These are phyloP conservation scores for Melinaea marsaeus DNA, from an alignment of 2,888 invertebrate species.

Conservation along the genomic window DNA sequence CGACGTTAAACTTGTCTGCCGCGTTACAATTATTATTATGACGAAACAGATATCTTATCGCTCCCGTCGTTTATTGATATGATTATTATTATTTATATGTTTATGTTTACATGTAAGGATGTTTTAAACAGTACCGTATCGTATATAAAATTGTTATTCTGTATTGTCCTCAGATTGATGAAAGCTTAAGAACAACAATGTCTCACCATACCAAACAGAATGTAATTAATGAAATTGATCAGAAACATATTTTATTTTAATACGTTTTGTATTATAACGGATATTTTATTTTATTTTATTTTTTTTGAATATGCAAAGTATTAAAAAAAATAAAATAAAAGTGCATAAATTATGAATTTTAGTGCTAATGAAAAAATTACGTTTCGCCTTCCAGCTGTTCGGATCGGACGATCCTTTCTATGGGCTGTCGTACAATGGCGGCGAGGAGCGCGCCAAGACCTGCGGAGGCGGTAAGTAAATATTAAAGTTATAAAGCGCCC, in stretches of 20 bases:
- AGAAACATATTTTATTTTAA: conserved; percentile 16
- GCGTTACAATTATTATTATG: conserved; percentile 27
- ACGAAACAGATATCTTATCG: conserved; percentile 34
- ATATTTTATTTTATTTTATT: not conserved
- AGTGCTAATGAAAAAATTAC: conserved; percentile 1
- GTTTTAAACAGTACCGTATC: conserved; percentile 8
- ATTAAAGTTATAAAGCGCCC: conserved; percentile 2
- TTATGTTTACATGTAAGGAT: not conserved
- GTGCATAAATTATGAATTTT: conserved; percentile 1
- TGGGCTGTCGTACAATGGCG: conserved; percentile 62
- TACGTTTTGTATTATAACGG: not conserved
- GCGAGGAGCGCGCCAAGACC: conserved; percentile 60
- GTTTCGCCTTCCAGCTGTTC: conserved; percentile 60
- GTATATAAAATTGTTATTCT: conserved; percentile 43
- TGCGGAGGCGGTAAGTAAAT: conserved; percentile 59
- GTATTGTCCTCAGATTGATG: conserved; percentile 65
- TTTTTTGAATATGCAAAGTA: conserved; percentile 2
- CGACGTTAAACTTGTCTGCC: conserved; percentile 22
- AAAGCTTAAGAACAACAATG: conserved; percentile 33
- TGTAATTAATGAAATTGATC: conserved; percentile 46
- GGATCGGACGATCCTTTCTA: conserved; percentile 75
- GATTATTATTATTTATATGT: not conserved
- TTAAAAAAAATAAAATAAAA: conserved; percentile 9
- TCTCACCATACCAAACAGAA: conserved; percentile 48
- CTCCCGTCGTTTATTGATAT: conserved; percentile 10